Evolutionary conservation across 2,797 vertebrate species (phyloP).

Genomic region (Catharus ustulatus): DNA sequence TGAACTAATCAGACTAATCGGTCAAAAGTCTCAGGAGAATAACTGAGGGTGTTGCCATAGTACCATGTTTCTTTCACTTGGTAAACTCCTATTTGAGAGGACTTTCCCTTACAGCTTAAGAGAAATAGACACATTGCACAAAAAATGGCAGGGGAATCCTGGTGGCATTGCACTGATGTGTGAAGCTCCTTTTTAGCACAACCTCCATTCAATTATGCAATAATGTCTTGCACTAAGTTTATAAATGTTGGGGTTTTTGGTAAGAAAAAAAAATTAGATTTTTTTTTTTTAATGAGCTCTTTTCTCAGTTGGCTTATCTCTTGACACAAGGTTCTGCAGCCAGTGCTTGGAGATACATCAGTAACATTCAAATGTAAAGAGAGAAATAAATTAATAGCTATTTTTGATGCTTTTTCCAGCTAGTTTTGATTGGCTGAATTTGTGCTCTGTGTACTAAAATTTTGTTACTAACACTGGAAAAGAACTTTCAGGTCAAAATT

Average conservation of each 20-base stretch:
- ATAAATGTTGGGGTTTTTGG: accelerated
- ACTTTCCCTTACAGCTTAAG: neutral
- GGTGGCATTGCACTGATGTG: neutral
- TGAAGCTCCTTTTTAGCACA: neutral
- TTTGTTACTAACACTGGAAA: neutral
- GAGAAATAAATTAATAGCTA: neutral
- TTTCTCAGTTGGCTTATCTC: neutral
- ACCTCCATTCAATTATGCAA: neutral
- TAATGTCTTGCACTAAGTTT: neutral
- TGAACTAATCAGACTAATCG: neutral
- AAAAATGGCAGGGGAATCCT: neutral
- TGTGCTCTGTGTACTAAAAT: neutral
- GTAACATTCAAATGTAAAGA: neutral
- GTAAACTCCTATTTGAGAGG: neutral
- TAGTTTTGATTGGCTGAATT: neutral
- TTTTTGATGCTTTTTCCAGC: neutral
- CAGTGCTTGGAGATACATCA: neutral
- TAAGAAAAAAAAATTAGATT: neutral
- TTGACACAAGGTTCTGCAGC: neutral
- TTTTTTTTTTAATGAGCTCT: neutral
- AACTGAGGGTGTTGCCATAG: neutral
- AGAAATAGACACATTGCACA: neutral
- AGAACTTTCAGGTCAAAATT: neutral
- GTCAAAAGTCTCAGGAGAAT: neutral
- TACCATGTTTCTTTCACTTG: neutral